Conservation (phyloP, 2,797 vertebrate species). For the Psittacula derbiana region DNA sequence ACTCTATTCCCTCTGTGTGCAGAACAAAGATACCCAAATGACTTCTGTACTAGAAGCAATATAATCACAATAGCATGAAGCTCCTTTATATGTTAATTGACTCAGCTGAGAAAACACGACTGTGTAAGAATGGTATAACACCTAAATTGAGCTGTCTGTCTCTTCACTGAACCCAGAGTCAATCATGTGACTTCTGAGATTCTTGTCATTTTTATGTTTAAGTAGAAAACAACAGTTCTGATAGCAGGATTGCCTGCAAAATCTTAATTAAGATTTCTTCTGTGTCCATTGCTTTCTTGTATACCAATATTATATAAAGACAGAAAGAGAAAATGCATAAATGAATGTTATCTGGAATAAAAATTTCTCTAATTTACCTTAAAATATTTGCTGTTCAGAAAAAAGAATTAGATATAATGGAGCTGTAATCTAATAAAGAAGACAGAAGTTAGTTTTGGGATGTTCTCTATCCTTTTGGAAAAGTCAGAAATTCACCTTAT, state of each 20-base stretch:
- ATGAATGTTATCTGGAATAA: not conserved
- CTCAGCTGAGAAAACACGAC: not conserved
- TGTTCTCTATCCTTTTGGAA: not conserved
- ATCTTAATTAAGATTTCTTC: not conserved
- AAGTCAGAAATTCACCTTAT: not conserved
- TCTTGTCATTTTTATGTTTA: not conserved
- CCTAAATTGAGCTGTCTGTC: not conserved
- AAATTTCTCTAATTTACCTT: not conserved
- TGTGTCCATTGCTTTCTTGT: not conserved
- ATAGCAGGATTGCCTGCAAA: not conserved
- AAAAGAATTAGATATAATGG: not conserved
- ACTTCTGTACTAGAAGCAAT: not conserved
- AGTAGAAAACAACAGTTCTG: not conserved
- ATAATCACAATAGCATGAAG: not conserved
- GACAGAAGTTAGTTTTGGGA: not conserved
- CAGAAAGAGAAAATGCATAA: not conserved
- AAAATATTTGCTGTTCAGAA: not conserved
- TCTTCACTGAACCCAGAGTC: not conserved
- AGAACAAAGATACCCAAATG: not conserved
- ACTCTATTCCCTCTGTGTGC: not conserved
- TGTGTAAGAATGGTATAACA: not conserved
- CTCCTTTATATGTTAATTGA: not conserved
- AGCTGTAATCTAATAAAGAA: not conserved
- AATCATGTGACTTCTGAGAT: not conserved
- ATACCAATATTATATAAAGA: not conserved